Base-by-base conservation (phyloP, 1,140 invertebrate genomes). In the Hylaeus volcanicus region DNA sequence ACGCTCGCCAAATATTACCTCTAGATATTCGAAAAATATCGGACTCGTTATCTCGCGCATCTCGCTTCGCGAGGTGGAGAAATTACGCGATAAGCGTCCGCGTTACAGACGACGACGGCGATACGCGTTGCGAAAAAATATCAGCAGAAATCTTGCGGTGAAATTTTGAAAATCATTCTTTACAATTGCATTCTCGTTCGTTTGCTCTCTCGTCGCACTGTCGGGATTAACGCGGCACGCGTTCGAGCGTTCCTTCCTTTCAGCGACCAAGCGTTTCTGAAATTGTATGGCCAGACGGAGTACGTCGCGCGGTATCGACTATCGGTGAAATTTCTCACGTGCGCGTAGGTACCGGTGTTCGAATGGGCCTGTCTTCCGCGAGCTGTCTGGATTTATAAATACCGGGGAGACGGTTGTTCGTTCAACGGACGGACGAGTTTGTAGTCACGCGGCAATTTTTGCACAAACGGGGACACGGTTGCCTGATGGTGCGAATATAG, bases 371-470 rank as follows among this genome's bases (percentile, higher is more conserved):
- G n/a, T n/a, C n/a, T 5, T 60, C 58, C 1, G 26, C 26, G 26
- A 26, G 15, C 56, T 15, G 51, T 37, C 9, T 41, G 14, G n/a
- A 45, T 66, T 55, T 63, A 39, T 45, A 12, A 48, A 63, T 75
- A 15, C 15, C 37, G 55, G 37, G 5, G 63, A 5, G n/a, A 66
- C 0, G 14, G 64, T 75, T 51, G 63, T 51, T 39, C 43, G 58
- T 56, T 8, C 26, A 48, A 60, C 64, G 3, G 9, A 39, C 69
- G 43, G 56, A 53, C 51, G 14, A 56, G 14, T 74, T 65, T n/a
- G 51, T 73, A 73, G 73, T 73, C 69, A 45, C 39, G 12, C 12
- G 48, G 60, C 45, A 73, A 79, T 73, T 73, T 72, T 79, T 64
- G 41, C 48, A 37, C 41, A 48, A 65, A 73, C 60, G 70, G 15